These are phyloP conservation scores for Drosophila bipectinata DNA, from an alignment of 1,140 invertebrate species.

Conservation along the genomic window DNA sequence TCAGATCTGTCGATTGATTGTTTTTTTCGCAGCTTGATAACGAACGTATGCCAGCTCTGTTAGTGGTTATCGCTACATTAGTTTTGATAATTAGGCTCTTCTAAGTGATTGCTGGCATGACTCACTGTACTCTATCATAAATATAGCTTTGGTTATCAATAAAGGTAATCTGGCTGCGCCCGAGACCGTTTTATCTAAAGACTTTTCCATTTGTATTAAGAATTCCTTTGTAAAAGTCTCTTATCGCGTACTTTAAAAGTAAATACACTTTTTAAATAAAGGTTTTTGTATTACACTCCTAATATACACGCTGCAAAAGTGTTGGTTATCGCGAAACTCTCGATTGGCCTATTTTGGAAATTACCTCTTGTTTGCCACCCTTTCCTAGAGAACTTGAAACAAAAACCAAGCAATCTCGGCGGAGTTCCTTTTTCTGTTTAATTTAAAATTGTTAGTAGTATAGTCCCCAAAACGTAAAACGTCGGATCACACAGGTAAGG, in stretches of 20 bases:
- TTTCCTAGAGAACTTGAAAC: background rate
- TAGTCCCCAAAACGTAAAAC: constrained; percentile 5
- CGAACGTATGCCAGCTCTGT: constrained; percentile 4
- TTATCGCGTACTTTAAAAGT: background rate
- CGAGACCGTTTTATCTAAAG: constrained; percentile 1
- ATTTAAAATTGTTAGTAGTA: constrained; percentile 36
- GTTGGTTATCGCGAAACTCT: too few species aligned
- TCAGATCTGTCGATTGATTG: constrained; percentile 31
- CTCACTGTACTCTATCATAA: constrained; percentile 5
- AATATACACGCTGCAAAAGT: too few species aligned
- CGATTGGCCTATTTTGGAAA: too few species aligned
- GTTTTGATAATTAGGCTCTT: background rate
- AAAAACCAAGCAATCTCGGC: background rate
- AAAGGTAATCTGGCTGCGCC: constrained; percentile 1
- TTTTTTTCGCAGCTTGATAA: constrained; percentile 8
- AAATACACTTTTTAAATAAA: background rate
- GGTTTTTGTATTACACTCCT: too few species aligned
- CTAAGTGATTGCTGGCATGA: background rate
- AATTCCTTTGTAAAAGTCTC: background rate
- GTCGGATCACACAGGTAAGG: constrained; percentile 3
- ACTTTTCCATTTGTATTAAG: too few species aligned
- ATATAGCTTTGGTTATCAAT: constrained; percentile 21
- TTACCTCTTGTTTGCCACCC: background rate
- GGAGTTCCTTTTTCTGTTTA: constrained; percentile 1
- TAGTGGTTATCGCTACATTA: constrained; percentile 19